These are phyloP conservation scores for Liasis olivaceus DNA, from an alignment of 2,797 vertebrate genomes.

Conservation along the genomic window DNA sequence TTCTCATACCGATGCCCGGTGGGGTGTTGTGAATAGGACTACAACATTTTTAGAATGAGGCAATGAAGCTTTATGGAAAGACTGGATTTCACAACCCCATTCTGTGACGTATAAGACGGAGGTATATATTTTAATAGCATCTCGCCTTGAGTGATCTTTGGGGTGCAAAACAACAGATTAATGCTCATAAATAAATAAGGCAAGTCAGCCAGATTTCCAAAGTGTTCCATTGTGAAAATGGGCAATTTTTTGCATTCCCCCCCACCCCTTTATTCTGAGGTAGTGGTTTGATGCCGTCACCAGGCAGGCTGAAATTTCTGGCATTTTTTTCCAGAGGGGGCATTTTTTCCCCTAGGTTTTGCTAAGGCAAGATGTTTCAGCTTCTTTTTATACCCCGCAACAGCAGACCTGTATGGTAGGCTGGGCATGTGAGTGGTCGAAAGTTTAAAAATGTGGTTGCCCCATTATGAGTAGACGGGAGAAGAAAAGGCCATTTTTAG, in stretches of 20 bases:
- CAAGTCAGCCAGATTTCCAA: neutral
- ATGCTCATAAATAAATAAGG: neutral
- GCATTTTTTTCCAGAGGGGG: neutral
- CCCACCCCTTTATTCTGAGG: neutral
- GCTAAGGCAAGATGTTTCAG: neutral
- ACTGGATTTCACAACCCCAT: neutral
- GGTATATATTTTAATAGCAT: neutral
- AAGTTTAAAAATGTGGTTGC: neutral
- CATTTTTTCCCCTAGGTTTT: neutral
- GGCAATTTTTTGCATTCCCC: neutral
- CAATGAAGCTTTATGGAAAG: neutral
- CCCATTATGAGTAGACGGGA: too few species aligned
- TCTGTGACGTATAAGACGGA: neutral
- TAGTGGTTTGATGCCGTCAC: neutral
- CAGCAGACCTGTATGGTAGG: neutral
- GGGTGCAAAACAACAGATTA: slow-evolving; percentile 21
- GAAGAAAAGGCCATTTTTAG: neutral
- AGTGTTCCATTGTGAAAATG: neutral
- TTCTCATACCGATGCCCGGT: neutral
- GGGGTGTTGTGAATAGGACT: neutral
- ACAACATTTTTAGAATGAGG: neutral
- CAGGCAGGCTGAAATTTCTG: neutral
- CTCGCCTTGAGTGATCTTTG: neutral
- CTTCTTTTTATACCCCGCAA: neutral
- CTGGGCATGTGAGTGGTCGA: neutral